These are phyloP conservation scores for Ctenopoma multispine DNA, from an alignment of 2,797 vertebrate species.

Conservation along the genomic window DNA sequence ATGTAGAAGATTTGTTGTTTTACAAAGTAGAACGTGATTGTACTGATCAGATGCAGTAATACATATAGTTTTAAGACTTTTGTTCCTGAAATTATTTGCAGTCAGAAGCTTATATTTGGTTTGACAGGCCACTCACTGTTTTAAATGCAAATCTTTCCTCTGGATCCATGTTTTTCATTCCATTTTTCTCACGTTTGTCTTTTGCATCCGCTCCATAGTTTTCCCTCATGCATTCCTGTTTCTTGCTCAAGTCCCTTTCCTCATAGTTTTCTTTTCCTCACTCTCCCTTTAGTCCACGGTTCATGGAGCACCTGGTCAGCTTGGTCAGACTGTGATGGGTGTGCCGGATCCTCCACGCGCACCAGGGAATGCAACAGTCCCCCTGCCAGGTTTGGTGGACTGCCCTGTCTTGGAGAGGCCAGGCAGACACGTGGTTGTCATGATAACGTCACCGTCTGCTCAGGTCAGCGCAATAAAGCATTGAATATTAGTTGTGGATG, in stretches of 20 bases:
- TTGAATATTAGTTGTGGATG: background rate
- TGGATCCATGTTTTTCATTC: background rate
- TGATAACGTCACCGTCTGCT: constrained; percentile 82
- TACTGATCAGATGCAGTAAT: background rate
- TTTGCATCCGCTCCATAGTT: background rate
- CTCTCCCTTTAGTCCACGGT: constrained; percentile 81
- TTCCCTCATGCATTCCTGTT: background rate
- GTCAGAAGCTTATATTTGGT: background rate
- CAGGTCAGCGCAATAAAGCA: constrained; percentile 77
- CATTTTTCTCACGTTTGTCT: background rate
- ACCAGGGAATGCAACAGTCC: constrained; percentile 85
- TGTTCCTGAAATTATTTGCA: background rate
- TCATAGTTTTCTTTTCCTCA: background rate
- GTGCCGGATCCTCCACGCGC: constrained; percentile 81
- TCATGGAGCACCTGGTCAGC: constrained; percentile 87
- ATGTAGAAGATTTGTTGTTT: background rate
- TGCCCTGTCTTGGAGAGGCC: constrained; percentile 85
- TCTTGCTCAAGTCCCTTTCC: background rate
- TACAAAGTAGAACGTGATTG: background rate
- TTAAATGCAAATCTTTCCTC: background rate
- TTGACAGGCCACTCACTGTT: background rate
- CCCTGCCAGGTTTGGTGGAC: constrained; percentile 86
- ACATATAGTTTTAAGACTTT: background rate
- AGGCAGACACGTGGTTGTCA: constrained; percentile 85
- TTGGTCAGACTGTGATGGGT: constrained; percentile 87